Evolutionary conservation across 2,888 invertebrate species (phyloP).

Genomic region (Atrina japonica): DNA sequence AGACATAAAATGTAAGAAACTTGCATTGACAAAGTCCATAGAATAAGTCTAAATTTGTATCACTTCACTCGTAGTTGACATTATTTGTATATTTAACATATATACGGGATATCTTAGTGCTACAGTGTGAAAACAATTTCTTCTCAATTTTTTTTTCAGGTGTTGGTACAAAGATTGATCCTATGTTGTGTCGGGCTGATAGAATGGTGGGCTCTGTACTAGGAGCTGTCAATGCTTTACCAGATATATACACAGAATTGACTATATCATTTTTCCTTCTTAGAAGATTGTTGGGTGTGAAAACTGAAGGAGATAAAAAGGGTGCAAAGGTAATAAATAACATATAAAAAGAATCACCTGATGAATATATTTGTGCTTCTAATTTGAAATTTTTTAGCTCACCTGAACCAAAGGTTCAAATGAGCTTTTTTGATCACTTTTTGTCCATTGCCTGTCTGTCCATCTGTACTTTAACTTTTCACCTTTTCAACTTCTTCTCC

Average conservation of each 20-base stretch:
- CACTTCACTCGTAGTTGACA: too few relatives aligned
- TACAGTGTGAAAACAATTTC: too few relatives aligned
- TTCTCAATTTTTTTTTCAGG: conserved; percentile 83
- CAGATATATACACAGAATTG: conserved; percentile 98
- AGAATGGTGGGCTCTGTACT: conserved; percentile 98
- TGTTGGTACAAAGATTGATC: conserved; percentile 99
- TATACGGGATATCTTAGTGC: too few relatives aligned
- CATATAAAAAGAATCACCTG: too few relatives aligned
- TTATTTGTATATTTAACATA: too few relatives aligned
- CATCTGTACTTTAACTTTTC: background rate
- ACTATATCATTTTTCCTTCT: conserved; percentile 99
- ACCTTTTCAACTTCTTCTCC: too few relatives aligned
- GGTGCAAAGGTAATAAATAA: conserved; percentile 90
- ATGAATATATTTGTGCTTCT: too few relatives aligned
- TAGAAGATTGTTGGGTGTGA: conserved; percentile 96
- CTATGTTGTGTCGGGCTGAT: conserved; percentile 98
- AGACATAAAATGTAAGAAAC: too few relatives aligned
- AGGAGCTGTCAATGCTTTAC: conserved; percentile 97
- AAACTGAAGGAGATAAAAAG: conserved; percentile 99
- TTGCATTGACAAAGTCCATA: too few relatives aligned
- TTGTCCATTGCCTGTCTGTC: background rate
- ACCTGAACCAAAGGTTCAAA: too few relatives aligned
- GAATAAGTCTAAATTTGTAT: too few relatives aligned
- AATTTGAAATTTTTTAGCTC: background rate
- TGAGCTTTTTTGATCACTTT: too few relatives aligned